These are phyloP conservation scores for Anguilla obscura DNA, from an alignment of 2,797 vertebrate species.

Conservation along the genomic window DNA sequence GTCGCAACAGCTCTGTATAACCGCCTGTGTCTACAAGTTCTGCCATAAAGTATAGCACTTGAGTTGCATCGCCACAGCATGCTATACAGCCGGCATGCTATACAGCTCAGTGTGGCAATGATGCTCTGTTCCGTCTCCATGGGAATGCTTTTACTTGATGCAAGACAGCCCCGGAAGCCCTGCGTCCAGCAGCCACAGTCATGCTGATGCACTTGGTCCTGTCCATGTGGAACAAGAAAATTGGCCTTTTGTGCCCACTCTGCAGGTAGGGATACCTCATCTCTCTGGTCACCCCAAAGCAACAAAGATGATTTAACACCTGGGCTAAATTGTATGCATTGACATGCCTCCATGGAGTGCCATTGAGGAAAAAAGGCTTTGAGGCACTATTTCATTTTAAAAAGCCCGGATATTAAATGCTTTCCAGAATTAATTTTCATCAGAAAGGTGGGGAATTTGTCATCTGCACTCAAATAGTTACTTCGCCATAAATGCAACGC, in stretches of 20 bases:
- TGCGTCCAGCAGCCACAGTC: not conserved
- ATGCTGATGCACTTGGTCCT: not conserved
- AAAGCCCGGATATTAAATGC: not conserved
- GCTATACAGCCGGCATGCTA: not conserved
- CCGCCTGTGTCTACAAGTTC: not conserved
- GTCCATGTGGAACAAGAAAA: conserved; percentile 8
- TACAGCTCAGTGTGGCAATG: not conserved
- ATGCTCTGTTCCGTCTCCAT: not conserved
- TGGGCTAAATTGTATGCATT: not conserved
- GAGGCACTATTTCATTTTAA: not conserved
- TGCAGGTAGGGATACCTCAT: not conserved
- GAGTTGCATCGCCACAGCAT: not conserved
- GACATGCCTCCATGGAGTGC: not conserved
- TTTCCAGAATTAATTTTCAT: not conserved
- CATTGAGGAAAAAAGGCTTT: not conserved
- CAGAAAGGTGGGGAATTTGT: not conserved
- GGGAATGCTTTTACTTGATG: not conserved
- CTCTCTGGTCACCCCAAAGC: conserved; percentile 4
- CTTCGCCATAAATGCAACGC: not conserved
- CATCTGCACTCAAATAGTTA: not conserved
- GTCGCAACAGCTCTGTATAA: not conserved
- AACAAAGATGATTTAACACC: not conserved
- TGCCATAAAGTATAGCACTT: not conserved
- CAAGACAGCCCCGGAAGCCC: not conserved
- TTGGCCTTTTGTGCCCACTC: not conserved